Percentiles rank a stretch among this genome's conserved stretches.
phyloP scores from a whole-genome alignment of 35 echinoderm and acorn worm species.

The Apostichopus californicus region DNA sequence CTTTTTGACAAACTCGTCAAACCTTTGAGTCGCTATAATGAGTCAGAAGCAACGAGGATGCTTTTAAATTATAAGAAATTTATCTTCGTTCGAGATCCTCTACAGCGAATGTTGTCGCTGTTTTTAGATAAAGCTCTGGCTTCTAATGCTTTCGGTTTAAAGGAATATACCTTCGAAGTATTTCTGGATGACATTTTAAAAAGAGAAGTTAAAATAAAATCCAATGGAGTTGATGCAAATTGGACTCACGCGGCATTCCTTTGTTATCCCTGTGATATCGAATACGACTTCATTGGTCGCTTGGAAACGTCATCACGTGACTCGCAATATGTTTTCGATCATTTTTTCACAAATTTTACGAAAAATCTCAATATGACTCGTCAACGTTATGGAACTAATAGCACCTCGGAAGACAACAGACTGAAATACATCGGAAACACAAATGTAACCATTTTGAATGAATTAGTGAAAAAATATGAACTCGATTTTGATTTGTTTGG shows the following conservation, averaged over 20 bases:
- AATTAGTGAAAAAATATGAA: too few relatives aligned
- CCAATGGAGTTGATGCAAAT: neutral
- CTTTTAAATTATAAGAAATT: constrained; percentile 21
- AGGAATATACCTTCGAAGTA: neutral
- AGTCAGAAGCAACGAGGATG: neutral
- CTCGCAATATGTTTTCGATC: constrained; percentile 11
- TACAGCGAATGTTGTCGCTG: neutral
- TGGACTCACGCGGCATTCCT: neutral
- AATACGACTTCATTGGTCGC: constrained; percentile 11
- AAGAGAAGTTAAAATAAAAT: too few relatives aligned
- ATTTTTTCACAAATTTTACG: too few relatives aligned
- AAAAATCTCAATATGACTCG: too few relatives aligned
- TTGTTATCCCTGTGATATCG: constrained; percentile 11
- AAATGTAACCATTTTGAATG: too few relatives aligned
- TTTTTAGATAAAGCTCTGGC: constrained; percentile 22
- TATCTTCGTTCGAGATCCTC: constrained; percentile 18
- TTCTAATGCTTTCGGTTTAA: neutral
- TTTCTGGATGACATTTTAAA: neutral
- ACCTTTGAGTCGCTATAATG: neutral
- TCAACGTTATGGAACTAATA: too few relatives aligned
- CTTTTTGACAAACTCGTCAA: neutral
- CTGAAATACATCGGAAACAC: too few relatives aligned
- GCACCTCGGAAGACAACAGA: too few relatives aligned
- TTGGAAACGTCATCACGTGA: constrained; percentile 19
- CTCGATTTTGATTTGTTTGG: too few relatives aligned